phyloP scores from a whole-genome alignment of 2,113 vertebrate genomes.

The Upupa epops region DNA sequence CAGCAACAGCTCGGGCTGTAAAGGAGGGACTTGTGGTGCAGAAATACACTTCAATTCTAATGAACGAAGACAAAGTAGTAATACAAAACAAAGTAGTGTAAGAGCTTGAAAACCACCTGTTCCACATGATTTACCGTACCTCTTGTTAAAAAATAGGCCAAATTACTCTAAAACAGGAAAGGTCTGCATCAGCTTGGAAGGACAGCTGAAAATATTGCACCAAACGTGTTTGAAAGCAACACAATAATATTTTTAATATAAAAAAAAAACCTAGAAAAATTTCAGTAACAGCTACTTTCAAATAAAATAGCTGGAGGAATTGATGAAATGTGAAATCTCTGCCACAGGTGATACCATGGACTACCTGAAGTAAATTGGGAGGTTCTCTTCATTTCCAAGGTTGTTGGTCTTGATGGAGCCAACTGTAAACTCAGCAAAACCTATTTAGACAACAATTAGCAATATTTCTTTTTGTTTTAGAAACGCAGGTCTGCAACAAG shows the following conservation, averaged over 20 bases:
- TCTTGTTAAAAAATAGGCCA: background rate
- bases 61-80: background rate
- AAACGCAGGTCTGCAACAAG: background rate
- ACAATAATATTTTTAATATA: background rate
- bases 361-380: background rate
- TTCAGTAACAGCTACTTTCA: background rate
- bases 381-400: too few relatives aligned
- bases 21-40: background rate
- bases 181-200: background rate
- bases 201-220: background rate
- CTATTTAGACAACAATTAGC: background rate
- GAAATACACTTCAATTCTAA: background rate
- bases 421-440: background rate
- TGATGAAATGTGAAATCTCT: background rate
- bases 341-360: background rate
- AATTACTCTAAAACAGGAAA: background rate
- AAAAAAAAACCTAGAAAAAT: background rate
- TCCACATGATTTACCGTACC: rapidly evolving
- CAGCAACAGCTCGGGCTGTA: background rate
- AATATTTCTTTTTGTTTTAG: background rate
- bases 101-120: background rate
- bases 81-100: background rate
- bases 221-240: background rate
- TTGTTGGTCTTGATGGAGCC: background rate
- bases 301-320: background rate